Conservation (phyloP, 2,113 vertebrate genomes). For the Aix galericulata region DNA sequence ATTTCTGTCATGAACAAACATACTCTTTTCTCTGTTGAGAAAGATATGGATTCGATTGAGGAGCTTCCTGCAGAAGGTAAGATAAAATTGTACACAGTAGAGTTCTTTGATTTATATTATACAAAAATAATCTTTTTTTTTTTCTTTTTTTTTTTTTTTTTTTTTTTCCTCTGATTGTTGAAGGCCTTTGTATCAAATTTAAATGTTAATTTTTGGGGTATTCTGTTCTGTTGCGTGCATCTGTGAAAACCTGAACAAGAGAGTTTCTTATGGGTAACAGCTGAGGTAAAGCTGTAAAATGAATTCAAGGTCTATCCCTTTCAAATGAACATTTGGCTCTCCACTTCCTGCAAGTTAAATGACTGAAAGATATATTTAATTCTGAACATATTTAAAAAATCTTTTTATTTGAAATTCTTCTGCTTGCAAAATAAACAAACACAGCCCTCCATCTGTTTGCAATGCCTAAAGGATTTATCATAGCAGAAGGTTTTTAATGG, state of each 20-base stretch:
- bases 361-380: conserved; percentile 18
- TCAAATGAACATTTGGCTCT: not conserved
- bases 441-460: not conserved
- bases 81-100: not conserved
- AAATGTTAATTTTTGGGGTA: not conserved
- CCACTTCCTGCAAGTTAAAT: not conserved
- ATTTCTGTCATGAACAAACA: not conserved
- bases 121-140: not conserved
- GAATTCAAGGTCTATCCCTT: not conserved
- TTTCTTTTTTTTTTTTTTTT: not conserved
- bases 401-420: not conserved
- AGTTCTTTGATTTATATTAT: not conserved
- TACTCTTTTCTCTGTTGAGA: not conserved
- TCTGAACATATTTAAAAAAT: conserved; percentile 27
- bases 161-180: not conserved
- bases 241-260: not conserved
- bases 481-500: not conserved
- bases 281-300: conserved; percentile 3
- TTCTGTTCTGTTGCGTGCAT: not conserved
- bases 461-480: not conserved
- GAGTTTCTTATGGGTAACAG: not conserved
- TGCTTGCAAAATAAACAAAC: not conserved
- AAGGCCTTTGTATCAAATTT: not conserved
- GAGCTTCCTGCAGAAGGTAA: not conserved
- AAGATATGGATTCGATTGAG: not conserved